phyloP scores from a whole-genome alignment of 1,140 invertebrate genomes.

The Maconellicoccus hirsutus region DNA sequence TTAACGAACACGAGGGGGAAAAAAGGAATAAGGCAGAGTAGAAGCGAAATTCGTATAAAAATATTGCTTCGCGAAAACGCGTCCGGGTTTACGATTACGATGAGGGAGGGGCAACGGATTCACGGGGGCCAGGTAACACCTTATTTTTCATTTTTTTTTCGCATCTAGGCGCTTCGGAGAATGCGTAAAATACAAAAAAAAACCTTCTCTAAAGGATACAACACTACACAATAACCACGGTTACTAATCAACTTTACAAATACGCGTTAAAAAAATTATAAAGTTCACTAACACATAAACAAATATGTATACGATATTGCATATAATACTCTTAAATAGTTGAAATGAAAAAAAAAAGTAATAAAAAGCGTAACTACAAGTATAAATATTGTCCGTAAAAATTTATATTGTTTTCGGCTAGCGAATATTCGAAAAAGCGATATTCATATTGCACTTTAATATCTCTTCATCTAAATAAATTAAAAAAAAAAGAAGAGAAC shows the following conservation, averaged over 20 bases:
- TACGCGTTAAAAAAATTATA: neutral
- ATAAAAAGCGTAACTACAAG: neutral
- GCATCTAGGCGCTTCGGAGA: neutral
- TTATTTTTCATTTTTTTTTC: too few species aligned
- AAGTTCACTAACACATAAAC: neutral
- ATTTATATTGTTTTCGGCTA: neutral
- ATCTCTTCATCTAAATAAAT: neutral
- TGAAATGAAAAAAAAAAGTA: neutral
- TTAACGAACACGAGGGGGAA: neutral
- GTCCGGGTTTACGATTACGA: too few species aligned
- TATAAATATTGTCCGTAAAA: constrained; percentile 5
- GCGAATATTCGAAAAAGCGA: neutral
- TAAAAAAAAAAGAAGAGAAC: too few species aligned
- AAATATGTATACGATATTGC: neutral
- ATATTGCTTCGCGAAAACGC: neutral
- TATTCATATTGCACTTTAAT: neutral
- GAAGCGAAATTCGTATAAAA: neutral
- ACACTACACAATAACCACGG: too few species aligned
- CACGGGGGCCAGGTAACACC: neutral
- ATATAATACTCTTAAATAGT: neutral
- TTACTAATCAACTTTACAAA: too few species aligned
- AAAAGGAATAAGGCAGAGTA: neutral
- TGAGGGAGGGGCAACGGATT: too few species aligned
- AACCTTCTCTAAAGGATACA: too few species aligned
- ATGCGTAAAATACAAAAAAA: too few species aligned